Conservation (phyloP, 2,797 vertebrate species). For the Eleutherodactylus coqui region DNA sequence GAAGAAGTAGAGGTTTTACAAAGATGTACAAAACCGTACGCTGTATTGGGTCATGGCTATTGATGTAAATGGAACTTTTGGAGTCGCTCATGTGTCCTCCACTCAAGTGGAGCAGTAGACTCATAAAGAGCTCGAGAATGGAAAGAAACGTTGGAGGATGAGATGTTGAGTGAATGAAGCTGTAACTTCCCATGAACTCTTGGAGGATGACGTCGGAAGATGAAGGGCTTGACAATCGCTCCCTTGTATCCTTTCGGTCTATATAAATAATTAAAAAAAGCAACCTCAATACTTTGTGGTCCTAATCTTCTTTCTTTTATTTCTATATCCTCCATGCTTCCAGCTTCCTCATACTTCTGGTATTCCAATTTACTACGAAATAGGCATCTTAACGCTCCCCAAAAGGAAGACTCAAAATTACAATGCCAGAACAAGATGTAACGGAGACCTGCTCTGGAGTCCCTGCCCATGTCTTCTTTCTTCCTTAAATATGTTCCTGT, state of each 20-base stretch:
- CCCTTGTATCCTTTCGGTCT: conserved; percentile 31
- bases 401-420: conserved; percentile 48
- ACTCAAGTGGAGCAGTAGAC: conserved; percentile 9
- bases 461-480: conserved; percentile 25
- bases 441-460: conserved; percentile 32
- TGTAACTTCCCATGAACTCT: conserved; percentile 10
- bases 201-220: conserved; percentile 26
- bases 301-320: conserved; percentile 12
- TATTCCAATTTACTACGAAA: conserved; percentile 14
- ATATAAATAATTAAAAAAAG: conserved; percentile 55
- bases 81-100: conserved; percentile 23
- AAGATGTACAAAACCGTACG: background rate
- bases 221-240: conserved; percentile 22
- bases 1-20: conserved; percentile 31
- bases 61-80: conserved; percentile 1
- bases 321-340: conserved; percentile 16
- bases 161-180: conserved; percentile 8
- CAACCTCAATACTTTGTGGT: conserved; percentile 38
- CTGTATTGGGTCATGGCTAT: conserved; percentile 20
- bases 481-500: conserved; percentile 16
- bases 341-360: conserved; percentile 1
- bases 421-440: conserved; percentile 33
- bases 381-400: conserved; percentile 47
- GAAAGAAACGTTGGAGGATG: background rate
- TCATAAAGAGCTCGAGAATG: background rate